Evolutionary conservation across 2,888 invertebrate genomes (phyloP).

Genomic region (Dryobotodes eremita): DNA sequence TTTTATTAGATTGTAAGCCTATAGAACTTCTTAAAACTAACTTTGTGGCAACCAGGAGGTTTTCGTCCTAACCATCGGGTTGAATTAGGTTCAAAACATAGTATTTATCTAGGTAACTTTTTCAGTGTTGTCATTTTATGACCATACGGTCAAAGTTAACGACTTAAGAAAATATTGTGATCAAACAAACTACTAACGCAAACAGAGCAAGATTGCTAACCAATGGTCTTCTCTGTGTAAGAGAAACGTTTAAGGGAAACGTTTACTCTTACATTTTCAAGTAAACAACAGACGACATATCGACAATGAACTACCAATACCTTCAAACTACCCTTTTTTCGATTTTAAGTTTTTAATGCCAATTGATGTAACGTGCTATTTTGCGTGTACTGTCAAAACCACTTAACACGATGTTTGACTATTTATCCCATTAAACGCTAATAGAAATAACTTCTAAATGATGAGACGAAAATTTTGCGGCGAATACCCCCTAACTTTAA

Average conservation of each 20-base stretch:
- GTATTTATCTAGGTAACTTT: background rate
- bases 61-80: background rate
- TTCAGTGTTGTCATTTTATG: background rate
- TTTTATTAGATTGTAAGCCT: background rate
- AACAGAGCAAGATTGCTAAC: background rate
- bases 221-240: background rate
- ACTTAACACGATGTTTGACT: too few relatives aligned
- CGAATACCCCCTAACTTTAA: too few relatives aligned
- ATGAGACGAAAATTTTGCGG: too few relatives aligned
- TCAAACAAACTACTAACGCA: background rate
- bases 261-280: background rate
- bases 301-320: too few relatives aligned
- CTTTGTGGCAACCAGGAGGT: background rate
- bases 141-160: background rate
- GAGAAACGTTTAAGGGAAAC: background rate
- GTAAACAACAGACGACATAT: too few relatives aligned
- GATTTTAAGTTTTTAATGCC: too few relatives aligned
- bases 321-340: too few relatives aligned
- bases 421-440: too few relatives aligned
- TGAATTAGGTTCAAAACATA: background rate
- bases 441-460: too few relatives aligned
- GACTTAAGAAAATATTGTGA: background rate
- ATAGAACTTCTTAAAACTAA: background rate
- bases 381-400: too few relatives aligned
- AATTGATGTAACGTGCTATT: too few relatives aligned